Conservation (phyloP, 2,888 invertebrate genomes). For the Spodoptera exigua region DNA sequence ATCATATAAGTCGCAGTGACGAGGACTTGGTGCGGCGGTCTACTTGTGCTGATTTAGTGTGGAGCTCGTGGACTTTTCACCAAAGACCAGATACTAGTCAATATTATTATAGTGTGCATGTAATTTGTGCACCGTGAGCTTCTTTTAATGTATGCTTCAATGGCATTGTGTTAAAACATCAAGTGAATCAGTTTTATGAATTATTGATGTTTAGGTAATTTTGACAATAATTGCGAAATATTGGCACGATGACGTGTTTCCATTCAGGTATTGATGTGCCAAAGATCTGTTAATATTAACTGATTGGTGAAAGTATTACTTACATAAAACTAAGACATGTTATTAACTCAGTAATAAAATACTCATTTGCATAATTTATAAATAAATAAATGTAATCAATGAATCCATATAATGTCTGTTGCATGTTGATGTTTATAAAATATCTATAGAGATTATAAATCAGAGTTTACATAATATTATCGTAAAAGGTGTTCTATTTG, state of each 20-base stretch:
- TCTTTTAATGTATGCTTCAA: conserved; percentile 41
- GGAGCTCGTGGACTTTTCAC: conserved; percentile 45
- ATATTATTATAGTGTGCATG: conserved; percentile 45
- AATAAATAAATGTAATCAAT: conserved; percentile 17
- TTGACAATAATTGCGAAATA: conserved; percentile 67
- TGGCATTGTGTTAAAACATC: conserved; percentile 38
- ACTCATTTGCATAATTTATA: conserved; percentile 41
- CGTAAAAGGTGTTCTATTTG: conserved; percentile 17
- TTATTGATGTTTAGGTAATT: conserved; percentile 53
- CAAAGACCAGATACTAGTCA: conserved; percentile 61
- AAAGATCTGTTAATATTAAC: conserved; percentile 55
- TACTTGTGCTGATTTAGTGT: conserved; percentile 30
- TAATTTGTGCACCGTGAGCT: conserved; percentile 29
- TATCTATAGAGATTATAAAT: conserved; percentile 32
- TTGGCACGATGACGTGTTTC: conserved; percentile 41
- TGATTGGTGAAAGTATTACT: conserved; percentile 25
- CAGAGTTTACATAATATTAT: conserved; percentile 15
- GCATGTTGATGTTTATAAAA: conserved; percentile 44
- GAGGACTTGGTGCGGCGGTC: conserved; percentile 14
- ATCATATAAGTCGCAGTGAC: conserved; percentile 50
- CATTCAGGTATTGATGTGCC: conserved; percentile 59
- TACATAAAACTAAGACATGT: conserved; percentile 29
- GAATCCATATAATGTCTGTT: conserved; percentile 36
- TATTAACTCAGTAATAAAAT: conserved; percentile 49
- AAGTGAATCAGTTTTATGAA: conserved; percentile 48